Base-by-base conservation (phyloP, 1,140 invertebrate species). In the Lucilia sericata region DNA sequence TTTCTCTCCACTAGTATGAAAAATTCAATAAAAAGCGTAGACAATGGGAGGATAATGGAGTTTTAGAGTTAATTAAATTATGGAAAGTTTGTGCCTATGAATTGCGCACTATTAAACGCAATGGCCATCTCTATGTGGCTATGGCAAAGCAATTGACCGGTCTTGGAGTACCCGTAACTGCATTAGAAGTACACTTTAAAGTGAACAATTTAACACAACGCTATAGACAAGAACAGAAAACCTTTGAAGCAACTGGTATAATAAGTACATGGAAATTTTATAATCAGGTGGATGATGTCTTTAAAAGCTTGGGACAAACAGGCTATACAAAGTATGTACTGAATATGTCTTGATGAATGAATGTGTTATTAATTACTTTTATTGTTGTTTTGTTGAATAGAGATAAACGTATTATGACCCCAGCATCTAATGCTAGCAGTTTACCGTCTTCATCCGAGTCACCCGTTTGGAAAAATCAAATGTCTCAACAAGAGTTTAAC, bases 1-100 rank as follows among this genome's bases (percentile, higher is more conserved):
- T 3, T 30, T 30, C 3, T 30, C 3, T 30, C 25, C 25, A 30
- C 25, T 2, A 90, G 89, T 90, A 90, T 90, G 89, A 90, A 90
- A 90, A 90, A 90, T 90, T 90, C 88, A 90, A 90, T 83, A 90
- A 90, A 89, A 90, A 90, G 87, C 88, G 89, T 85, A 88, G 89
- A 89, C 89, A 90, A 90, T 90, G 89, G 89, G 89, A 90, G 88
- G 89, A 90, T 89, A 90, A 87, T 89, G 89, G 89, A 85, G 89
- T 90, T 84, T 84, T 90, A 86, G 89, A 90, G 85, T 84, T 90
- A 84, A 90, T 90, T 83, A 90, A 90, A 89, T 86, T 90, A 89
- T 90, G 89, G 89, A 90, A 90, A 90, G 89, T 90, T 76, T 90
- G 89, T 87, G 89, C 89, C 86, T 90, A 90, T 90, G 89, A 90